Evolutionary conservation across 92 coral and sea anemone species (phyloP).

Genomic region (Umimayanthus chanpuru): DNA sequence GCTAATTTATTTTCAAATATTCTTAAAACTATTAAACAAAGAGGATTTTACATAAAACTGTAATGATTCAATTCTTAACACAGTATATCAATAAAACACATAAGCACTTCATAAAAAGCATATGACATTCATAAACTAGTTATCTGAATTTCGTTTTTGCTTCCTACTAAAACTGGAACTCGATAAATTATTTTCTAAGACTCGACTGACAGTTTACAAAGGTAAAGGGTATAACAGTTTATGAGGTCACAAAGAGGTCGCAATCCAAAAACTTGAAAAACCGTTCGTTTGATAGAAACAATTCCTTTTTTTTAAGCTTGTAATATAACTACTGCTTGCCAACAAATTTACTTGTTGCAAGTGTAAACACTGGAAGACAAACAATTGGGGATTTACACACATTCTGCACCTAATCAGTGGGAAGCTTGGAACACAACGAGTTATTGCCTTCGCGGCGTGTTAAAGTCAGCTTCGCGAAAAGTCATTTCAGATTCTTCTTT

Average conservation of each 20-base stretch:
- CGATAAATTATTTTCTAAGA: not conserved
- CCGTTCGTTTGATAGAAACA: too few relatives aligned
- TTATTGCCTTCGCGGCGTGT: too few relatives aligned
- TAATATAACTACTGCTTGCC: too few relatives aligned
- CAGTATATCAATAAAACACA: not conserved
- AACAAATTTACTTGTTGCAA: too few relatives aligned
- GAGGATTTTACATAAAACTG: not conserved
- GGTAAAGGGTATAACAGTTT: not conserved
- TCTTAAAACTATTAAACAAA: not conserved
- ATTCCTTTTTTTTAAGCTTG: too few relatives aligned
- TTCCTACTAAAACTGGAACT: not conserved
- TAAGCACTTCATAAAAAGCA: slow-evolving; percentile 3
- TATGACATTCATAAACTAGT: not conserved
- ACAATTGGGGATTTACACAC: too few relatives aligned
- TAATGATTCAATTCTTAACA: not conserved
- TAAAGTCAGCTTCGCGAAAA: too few relatives aligned
- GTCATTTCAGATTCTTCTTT: too few relatives aligned
- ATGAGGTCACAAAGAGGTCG: not conserved
- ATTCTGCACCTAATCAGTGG: too few relatives aligned
- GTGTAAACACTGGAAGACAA: too few relatives aligned
- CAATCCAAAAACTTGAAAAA: too few relatives aligned
- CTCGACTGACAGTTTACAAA: not conserved
- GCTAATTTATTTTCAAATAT: slow-evolving; percentile 13
- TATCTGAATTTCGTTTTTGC: not conserved
- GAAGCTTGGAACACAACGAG: too few relatives aligned